Base-by-base conservation (phyloP, 2,113 vertebrate species). In the Pogona vitticeps region DNA sequence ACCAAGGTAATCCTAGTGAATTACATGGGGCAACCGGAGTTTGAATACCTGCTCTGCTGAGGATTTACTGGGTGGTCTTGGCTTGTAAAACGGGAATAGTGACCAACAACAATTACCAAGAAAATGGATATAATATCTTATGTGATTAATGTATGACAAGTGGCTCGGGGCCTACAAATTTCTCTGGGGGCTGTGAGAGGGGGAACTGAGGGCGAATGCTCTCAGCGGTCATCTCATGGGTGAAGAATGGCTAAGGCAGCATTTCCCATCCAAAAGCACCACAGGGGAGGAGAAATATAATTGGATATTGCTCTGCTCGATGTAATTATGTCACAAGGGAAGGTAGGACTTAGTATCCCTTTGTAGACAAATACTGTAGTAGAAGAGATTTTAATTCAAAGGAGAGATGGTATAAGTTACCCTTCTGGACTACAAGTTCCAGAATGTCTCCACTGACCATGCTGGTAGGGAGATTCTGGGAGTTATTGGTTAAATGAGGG, bases 1-100 rank as follows among this genome's bases (percentile, higher is more conserved):
- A 73, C 59, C 61, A 65, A 86, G 42, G 40, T 75, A 86, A 72
- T 73, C 83, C 72, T 18, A 52, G 40, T n/a, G 70, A 73, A 86
- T 36, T 76, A 40, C 40, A 31, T 21, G 15, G 46, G 70, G n/a
- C 61, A 75, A 76, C 79, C 40, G 68, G 72, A 56, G 42, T 63
- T 63, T 78, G 52, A 36, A 73, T 82, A 56, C 17, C 71, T 77
- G 8, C 31, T 85, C 65, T 52, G n/a, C 38, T 13, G 65, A 84
- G 40, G 40, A 46, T 52, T 67, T 42, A 12, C 17, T 84, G 83
- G 26, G 72, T 76, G 38, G 72, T 38, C 46, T 56, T 65, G 59
- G 61, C 15, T 40, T 76, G 78, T 75, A 56, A 71, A 87, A 87
- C 80, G 79, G 40, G 23, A 63, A 80, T 73, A 26, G 36, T 52